Evolutionary conservation across 2,797 vertebrate genomes (phyloP), one percentile per base, ranked within the genome.

Genomic region (Semaprochilodus insignis): DNA sequence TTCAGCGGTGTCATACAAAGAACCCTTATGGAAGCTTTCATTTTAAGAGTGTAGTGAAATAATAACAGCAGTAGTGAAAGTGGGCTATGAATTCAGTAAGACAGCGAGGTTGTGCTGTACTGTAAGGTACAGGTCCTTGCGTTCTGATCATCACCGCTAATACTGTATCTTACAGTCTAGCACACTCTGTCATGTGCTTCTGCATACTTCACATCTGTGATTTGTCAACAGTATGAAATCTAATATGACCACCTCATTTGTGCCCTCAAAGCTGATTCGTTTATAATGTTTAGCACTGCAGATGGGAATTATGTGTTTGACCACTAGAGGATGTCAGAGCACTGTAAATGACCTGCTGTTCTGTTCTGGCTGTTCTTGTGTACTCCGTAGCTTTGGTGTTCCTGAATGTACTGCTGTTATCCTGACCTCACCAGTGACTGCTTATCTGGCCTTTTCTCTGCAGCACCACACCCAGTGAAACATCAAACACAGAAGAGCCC

Each of bases 271-370:
- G 31, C 27, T 51, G 27, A 75, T 40, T 16, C 51, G 67, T 23
- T 78, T n/a, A 34, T 48, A 63, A 11, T 15, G 13, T 62, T 48
- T 23, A 54, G 17, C 21, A 25, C 65, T 36, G 62, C 34, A 15
- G 10, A 71, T 31, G 23, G 52, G 17, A 36, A 55, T 85, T 77
- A 82, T 74, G 60, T 65, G 36, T 83, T 48, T 74, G 67, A 74
- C 83, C 88, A 89, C 84, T 89, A 88, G 88, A 80, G 85, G 81
- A 73, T 62, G 82, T 52, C 70, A 89, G 77, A 85, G 78, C 65
- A 75, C 71, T 83, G 79, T 19, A 52, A 83, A 88, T 83, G 73
- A n/a, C 5, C 16, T 54, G 55, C 48, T 52, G 6, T 13, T 6
- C 48, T 52, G 6, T 13, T 6, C 31, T 67, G 70, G 23, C 69